Evolutionary conservation across 2,113 vertebrate genomes (phyloP).

Genomic region (Myrmecobius fasciatus): DNA sequence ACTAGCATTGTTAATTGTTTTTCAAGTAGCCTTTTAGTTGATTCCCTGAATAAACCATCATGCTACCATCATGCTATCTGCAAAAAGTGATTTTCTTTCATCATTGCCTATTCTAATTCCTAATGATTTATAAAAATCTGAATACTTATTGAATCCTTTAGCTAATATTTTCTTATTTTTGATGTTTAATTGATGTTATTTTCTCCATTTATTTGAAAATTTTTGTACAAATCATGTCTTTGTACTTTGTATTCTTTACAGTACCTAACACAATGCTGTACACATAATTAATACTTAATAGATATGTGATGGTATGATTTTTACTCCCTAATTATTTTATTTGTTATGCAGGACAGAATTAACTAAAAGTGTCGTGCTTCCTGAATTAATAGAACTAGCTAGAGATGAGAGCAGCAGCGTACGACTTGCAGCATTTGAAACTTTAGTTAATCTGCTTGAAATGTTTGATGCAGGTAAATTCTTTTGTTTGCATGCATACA

Average conservation of each 20-base stretch:
- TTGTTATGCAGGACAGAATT: conserved; percentile 89
- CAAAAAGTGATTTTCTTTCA: too few relatives aligned
- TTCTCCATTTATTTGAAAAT: not conserved
- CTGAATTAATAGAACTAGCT: conserved; percentile 92
- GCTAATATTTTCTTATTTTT: not conserved
- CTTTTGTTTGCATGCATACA: not conserved
- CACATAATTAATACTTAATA: not conserved
- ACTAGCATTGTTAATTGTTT: too few relatives aligned
- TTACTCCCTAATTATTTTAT: conserved; percentile 52
- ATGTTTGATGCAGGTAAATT: conserved; percentile 91
- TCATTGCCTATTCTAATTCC: too few relatives aligned
- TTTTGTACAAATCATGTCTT: not conserved
- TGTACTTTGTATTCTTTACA: not conserved
- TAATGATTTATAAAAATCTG: not conserved
- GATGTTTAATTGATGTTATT: conserved; percentile 6
- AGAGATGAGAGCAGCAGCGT: conserved; percentile 92
- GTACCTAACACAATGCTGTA: not conserved
- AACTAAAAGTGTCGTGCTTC: conserved; percentile 91
- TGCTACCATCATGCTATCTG: too few relatives aligned
- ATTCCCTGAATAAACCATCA: too few relatives aligned
- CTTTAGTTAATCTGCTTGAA: conserved; percentile 91
- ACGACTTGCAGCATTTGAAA: conserved; percentile 94
- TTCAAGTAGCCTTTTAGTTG: too few relatives aligned
- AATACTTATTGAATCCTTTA: not conserved
- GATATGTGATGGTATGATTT: conserved; percentile 32